Evolutionary conservation across 2,113 vertebrate genomes (phyloP).

Genomic region (Dipodomys spectabilis): DNA sequence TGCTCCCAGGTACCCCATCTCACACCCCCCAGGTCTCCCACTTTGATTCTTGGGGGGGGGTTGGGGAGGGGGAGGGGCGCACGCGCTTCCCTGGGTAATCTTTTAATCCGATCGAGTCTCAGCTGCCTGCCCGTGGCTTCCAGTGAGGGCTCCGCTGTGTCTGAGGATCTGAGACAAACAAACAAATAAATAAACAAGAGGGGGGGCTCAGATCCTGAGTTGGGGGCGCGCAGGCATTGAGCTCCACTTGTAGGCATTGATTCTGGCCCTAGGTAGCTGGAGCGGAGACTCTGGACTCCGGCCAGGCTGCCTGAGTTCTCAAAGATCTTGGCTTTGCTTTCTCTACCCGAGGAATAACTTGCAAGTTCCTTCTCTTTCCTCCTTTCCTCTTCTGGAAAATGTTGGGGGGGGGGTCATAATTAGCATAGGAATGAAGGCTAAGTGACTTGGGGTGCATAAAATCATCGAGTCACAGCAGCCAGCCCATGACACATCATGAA

Average conservation of each 20-base stretch:
- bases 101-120: slow-evolving; percentile 86
- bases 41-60: background rate
- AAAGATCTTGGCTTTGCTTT: background rate
- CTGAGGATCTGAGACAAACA: background rate
- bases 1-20: background rate
- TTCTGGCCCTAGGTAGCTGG: background rate
- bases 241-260: too few species aligned
- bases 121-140: slow-evolving; percentile 43
- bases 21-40: slow-evolving; percentile 21
- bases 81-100: slow-evolving; percentile 83
- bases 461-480: background rate
- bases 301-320: background rate
- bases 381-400: slow-evolving; percentile 48
- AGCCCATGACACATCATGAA: background rate
- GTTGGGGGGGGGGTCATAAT: background rate
- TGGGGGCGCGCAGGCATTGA: background rate
- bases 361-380: slow-evolving; percentile 31
- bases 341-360: slow-evolving; percentile 36
- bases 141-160: background rate
- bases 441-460: slow-evolving; percentile 19
- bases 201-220: background rate
- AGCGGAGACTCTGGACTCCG: background rate
- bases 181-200: too few species aligned
- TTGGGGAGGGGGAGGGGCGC: background rate
- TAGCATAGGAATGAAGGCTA: background rate